Evolutionary conservation across 64 coral and sea anemone genomes (phyloP), one percentile per base, ranked within the genome.

Genomic region (Stichodactyla helianthus): DNA sequence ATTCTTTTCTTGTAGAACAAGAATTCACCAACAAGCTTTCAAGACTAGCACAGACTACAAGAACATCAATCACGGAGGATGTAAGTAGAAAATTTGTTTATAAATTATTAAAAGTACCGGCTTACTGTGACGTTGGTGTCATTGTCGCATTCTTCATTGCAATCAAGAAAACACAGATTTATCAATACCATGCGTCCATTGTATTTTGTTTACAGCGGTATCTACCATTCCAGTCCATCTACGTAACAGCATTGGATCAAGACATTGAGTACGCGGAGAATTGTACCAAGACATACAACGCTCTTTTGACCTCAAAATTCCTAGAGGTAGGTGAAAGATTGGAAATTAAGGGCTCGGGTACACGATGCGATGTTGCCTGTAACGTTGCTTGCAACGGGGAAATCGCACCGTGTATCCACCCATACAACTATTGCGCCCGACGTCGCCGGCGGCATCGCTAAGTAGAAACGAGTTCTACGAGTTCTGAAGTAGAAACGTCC

Each of bases 201-300:
- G 11, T 67, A 27, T 44, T 86, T 84, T 14, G 89, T 82, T 55
- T 62, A 18, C 35, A 98, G 96, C 94, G 86, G 71, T 93, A 92
- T 74, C 93, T 98, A 6, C 96, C 96, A 63, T 98, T 98, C 82
- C 96, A 98, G 55, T 94, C 96, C 3, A 98, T 94, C 53, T 98
- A 89, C 51, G 84, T 98, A 52, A 98, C 96, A 57, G 89, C 96
- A 23, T 88, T 98, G 52, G 96, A 98, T 79, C 88, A 98, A 92
- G 95, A 98, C 68, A 92, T 94, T 26, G 95, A 98, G 7, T 98
- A 90, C 91, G 87, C 96, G 50, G 91, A 89, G 13, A 90, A 85
- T 16, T 92, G 93, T 51, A 86, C 19, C 25, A 91, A 88, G 67
- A 95, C 93, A 5, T 92, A 89, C 57, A 58, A 82, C 18, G 60